Percentiles rank a stretch among this genome's conserved stretches.
These are phyloP conservation scores for Aethina tumida DNA, from an alignment of 1,140 invertebrate species.

Conservation along the genomic window DNA sequence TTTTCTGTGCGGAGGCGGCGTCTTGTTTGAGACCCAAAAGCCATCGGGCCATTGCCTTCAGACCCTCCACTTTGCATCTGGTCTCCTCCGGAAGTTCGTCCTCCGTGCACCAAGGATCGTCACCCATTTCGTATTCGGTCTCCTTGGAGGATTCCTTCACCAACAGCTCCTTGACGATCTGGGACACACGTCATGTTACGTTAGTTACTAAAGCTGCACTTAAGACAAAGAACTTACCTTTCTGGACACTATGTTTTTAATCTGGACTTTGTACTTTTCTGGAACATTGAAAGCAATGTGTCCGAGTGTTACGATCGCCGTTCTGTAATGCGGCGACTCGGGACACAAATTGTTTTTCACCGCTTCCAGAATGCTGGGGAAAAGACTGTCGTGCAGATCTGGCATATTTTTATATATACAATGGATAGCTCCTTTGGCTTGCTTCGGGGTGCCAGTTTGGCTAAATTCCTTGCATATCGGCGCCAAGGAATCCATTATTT, in stretches of 20 bases:
- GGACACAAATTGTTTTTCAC: constrained; percentile 66
- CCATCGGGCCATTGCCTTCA: constrained; percentile 96
- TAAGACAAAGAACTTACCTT: constrained; percentile 46
- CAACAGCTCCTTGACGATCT: constrained; percentile 89
- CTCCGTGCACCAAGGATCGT: constrained; percentile 76
- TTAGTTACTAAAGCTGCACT: neutral
- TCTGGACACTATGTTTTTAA: constrained; percentile 90
- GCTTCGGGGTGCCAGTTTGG: constrained; percentile 81
- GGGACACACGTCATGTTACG: constrained; percentile 15
- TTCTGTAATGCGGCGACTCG: constrained; percentile 76
- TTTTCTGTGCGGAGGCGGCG: constrained; percentile 83
- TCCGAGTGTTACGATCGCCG: constrained; percentile 86
- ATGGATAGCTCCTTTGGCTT: constrained; percentile 90
- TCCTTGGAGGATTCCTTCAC: constrained; percentile 66
- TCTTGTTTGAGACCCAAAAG: constrained; percentile 83
- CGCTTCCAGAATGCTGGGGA: constrained; percentile 79
- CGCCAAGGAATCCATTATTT: constrained; percentile 61
- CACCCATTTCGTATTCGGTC: constrained; percentile 29
- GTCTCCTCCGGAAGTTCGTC: constrained; percentile 85
- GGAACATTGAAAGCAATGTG: constrained; percentile 90
- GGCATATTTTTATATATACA: constrained; percentile 84
- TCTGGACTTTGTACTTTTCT: constrained; percentile 75
- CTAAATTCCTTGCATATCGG: constrained; percentile 81
- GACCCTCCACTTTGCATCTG: constrained; percentile 84
- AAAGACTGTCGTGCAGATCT: constrained; percentile 67